Evolutionary conservation across 2,888 invertebrate genomes (phyloP), one percentile per base, ranked within the genome.

Genomic region (Anoplius nigerrimus): DNA sequence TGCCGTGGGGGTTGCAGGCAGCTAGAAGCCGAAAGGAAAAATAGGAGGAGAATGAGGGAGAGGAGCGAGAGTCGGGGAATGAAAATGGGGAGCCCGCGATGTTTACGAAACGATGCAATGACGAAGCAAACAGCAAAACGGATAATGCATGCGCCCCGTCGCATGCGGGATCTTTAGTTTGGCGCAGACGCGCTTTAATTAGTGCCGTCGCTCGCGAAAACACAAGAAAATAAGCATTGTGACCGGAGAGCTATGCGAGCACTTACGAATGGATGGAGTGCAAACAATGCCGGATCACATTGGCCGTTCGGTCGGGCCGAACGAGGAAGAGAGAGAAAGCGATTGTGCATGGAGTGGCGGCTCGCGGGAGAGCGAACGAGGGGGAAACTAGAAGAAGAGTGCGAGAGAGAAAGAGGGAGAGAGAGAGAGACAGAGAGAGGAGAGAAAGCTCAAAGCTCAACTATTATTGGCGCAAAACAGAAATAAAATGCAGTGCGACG

Each of bases 401-500:
- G 53, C 20, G 46, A 56, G 34, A 24, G 16, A 21, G 43, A 24
- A 20, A 21, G 46, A 15, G 62, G 58, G 51, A 34, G 51, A 24
- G 48, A 62, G 34, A 15, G 21, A 52, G 22, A 20, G 0, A 21
- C 16, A 52, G 20, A 52, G 18, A 20, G 20, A 52, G 52, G 20
- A n/a, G 18, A 34, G 8, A 52, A 74, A 66, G 78, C 76, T 68
- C 69, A 69, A 69, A 69, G 69, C 72, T 80, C 80, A 82, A 81
- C 82, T 82, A 82, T 82, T 82, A 82, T 79, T 82, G 82, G 82
- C 82, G 76, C 82, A 78, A 82, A 81, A 80, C 79, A 82, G 80
- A 82, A 82, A 82, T 82, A 82, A 82, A 82, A 81, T 80, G 79
- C 80, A 73, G 78, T 79, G 80, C 78, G 78, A 76, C 76, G 78